Base-by-base conservation (phyloP, 1,140 invertebrate genomes). In the Macrobrachium nipponense region DNA sequence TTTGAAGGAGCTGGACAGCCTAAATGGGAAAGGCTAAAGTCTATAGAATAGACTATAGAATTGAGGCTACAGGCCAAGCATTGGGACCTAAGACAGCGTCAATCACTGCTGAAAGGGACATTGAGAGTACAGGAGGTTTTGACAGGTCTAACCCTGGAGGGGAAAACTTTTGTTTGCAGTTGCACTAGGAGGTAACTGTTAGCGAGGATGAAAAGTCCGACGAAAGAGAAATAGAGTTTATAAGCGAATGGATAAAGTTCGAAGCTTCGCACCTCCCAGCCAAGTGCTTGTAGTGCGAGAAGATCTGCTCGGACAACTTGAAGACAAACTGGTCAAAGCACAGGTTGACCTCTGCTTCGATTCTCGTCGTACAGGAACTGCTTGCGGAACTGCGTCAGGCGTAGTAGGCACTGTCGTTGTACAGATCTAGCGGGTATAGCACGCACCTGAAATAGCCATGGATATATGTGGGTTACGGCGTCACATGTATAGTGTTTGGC, bases 281-380 rank as follows among this genome's bases (percentile, higher is more conserved):
- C 75, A 99, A 91, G 91, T 99, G 98, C 91, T 99, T 99, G 92
- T 99, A 99, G 91, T 99, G 97, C 4, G 96, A 95, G 92, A 99
- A 99, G 80, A 99, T 98, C 90, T 99, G 97, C 91, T 99, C 98
- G 89, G 96, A 98, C 2, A 99, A 92, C 92, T 99, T 99, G 92
- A 98, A 99, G 18, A 99, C 98, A 92, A 99, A 99, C 92, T 99
- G 99, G 92, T 99, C 98, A 92, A 99, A 99, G 91, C 98, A 99
- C 15, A 99, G 92, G 92, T 99, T 99, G 0, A 99, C 98, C 92
- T 99, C 98, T 5, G 98, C 98, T 91, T 99, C 98, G 18, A 99
- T 97, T n/a, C 92, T 99, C 99, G 92, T 99, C 98, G 91, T 99
- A 99, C 0, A 99, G 93, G 91, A 99, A 99, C 93, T 99, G 98